Evolutionary conservation across 2,113 vertebrate genomes (phyloP), one percentile per base, ranked within the genome.

Genomic region (Alligator sinensis): DNA sequence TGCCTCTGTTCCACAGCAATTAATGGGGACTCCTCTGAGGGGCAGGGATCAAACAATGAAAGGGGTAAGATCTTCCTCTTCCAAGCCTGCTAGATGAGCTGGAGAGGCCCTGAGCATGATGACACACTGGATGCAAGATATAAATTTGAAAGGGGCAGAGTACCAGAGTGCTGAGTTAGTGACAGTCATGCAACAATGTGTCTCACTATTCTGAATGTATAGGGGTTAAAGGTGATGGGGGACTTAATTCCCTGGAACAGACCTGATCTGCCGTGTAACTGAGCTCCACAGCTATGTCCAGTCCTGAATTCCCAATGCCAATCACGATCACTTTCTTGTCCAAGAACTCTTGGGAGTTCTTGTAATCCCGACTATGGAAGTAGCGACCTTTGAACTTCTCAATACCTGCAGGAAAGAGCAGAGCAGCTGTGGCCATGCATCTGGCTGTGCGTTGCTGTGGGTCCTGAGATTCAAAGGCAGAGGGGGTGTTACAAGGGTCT

Each of bases 311-410:
- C 7, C 99, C 98, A 1, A 96, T 97, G 58, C 99, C 99, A 18
- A 99, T 93, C 47, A 99, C 97, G 0, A 98, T 89, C 60, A 98
- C 98, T 9, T 79, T 98, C 91, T 99, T 98, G 72, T 98, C 98
- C 4, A 11, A n/a, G 92, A 96, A 99, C 11, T 77, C 15, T 30
- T 98, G 94, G 0, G 98, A 97, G 61, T 87, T 96, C 96, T 98
- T 99, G 86, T 99, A 99, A 22, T 99, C 97, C 83, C 97, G 97
- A 92, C 99, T 99, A 92, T 99, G 99, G 86, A 97, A 80, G 85
- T 97, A 98, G 47, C 60, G 91, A 24, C 98, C 99, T 86, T 97
- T 81, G 94, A 99, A 99, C 1, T 94, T 98, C 47, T 99, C 97
- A 76, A 98, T 93, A 24, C 98, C 99, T 99, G 90, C 16, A 94